These are phyloP conservation scores for Apoda limacodes DNA, from an alignment of 2,888 invertebrate species.

Conservation along the genomic window DNA sequence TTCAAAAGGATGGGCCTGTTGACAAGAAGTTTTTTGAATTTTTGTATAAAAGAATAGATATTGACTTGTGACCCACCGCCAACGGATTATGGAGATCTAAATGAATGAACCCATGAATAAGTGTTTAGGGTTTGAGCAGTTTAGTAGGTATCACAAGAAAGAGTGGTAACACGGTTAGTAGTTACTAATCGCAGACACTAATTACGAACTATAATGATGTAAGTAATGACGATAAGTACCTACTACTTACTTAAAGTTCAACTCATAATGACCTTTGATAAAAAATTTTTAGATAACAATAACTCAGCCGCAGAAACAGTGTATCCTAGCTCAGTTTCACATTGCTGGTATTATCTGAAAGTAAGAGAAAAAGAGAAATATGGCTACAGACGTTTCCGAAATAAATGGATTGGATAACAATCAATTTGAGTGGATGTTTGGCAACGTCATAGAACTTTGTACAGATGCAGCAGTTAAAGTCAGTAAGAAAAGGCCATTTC, in stretches of 20 bases:
- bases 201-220: no score
- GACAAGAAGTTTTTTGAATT: no score
- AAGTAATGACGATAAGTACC: no score
- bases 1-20: no score
- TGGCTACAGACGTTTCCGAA: conserved; percentile 42
- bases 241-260: neutral
- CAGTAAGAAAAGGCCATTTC: conserved; percentile 63
- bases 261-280: neutral
- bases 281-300: neutral
- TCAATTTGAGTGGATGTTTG: conserved; percentile 69
- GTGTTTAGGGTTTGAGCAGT: no score
- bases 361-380: conserved; percentile 6
- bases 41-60: no score
- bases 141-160: no score
- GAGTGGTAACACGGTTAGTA: no score
- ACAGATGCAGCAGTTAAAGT: conserved; percentile 62
- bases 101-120: no score
- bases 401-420: conserved; percentile 64
- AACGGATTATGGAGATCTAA: no score
- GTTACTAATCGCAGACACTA: no score
- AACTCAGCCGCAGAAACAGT: neutral
- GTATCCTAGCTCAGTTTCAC: neutral
- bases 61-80: no score
- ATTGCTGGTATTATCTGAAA: neutral
- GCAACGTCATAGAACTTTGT: conserved; percentile 73